A percentile compares a stretch with the other conserved stretches of the same genome.
phyloP scores from a whole-genome alignment of 2,797 vertebrate genomes.

The Acestrorhynchus altus region DNA sequence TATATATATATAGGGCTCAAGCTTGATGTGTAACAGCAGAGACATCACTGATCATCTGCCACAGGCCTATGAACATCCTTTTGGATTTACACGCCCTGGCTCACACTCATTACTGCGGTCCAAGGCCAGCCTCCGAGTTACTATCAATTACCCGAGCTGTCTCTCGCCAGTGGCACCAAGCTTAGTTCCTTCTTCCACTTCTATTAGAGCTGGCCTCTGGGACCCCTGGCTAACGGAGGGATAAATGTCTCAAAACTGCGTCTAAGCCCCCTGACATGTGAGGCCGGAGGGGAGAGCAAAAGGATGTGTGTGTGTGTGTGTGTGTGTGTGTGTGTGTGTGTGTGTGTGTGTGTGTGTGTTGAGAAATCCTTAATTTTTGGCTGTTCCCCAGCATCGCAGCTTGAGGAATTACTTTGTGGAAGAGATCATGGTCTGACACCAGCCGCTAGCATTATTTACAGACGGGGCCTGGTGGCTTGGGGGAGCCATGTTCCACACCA shows the following conservation, averaged over 20 bases:
- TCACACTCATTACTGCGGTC: slow-evolving; percentile 24
- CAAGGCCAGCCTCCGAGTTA: background rate
- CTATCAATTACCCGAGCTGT: slow-evolving; percentile 38
- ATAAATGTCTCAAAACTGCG: slow-evolving; percentile 46
- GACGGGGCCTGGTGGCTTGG: slow-evolving; percentile 54
- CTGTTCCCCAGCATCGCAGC: slow-evolving; percentile 33
- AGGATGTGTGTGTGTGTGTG: background rate
- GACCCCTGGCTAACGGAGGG: slow-evolving; percentile 31
- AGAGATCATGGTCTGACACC: slow-evolving; percentile 53
- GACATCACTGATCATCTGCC: slow-evolving; percentile 30
- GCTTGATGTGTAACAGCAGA: background rate
- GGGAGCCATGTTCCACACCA: slow-evolving; percentile 84
- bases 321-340: background rate
- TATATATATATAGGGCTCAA: background rate
- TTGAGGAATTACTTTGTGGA: slow-evolving; percentile 51
- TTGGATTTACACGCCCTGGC: slow-evolving; percentile 14
- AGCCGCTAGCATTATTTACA: slow-evolving; percentile 64
- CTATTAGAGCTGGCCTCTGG: slow-evolving; percentile 42
- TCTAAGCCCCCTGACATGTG: slow-evolving; percentile 33
- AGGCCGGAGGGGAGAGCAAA: slow-evolving; percentile 12
- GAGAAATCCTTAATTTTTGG: slow-evolving; percentile 41
- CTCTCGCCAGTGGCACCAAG: slow-evolving; percentile 29
- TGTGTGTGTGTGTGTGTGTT: background rate
- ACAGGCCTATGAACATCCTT: background rate
- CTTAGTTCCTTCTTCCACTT: slow-evolving; percentile 32